Conservation (phyloP, 2,797 vertebrate genomes). For the Eulemur rubriventer region DNA sequence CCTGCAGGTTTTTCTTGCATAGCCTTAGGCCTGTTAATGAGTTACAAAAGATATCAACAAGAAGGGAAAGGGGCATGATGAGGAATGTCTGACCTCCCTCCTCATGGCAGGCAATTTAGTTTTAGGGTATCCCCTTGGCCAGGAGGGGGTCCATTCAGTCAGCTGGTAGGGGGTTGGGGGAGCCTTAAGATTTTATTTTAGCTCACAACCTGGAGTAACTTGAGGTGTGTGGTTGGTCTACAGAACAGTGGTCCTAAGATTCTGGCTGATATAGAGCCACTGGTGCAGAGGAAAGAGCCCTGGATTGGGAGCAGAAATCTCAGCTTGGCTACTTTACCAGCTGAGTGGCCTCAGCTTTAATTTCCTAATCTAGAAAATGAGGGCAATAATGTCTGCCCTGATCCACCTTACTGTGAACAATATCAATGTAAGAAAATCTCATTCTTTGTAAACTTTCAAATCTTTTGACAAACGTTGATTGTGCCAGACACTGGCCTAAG, state of each 20-base stretch:
- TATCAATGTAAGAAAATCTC: neutral
- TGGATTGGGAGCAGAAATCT: neutral
- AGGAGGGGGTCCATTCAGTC: too few relatives aligned
- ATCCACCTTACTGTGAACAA: neutral
- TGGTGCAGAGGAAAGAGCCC: neutral
- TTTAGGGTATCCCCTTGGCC: too few relatives aligned
- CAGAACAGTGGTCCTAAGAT: neutral
- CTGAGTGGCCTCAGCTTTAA: neutral
- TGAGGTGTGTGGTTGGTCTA: neutral
- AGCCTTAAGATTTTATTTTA: too few relatives aligned
- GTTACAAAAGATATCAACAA: too few relatives aligned
- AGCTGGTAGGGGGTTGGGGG: too few relatives aligned
- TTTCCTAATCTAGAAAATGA: slow-evolving; percentile 16
- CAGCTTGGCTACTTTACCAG: neutral
- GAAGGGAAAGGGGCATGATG: too few relatives aligned
- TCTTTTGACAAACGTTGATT: neutral
- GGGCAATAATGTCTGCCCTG: neutral
- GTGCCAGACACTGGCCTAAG: neutral
- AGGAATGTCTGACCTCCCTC: too few relatives aligned
- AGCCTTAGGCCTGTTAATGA: too few relatives aligned
- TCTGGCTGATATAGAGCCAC: neutral
- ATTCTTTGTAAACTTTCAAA: neutral
- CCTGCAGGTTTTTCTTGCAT: too few relatives aligned
- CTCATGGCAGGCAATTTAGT: too few relatives aligned
- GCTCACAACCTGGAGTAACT: neutral